These are phyloP conservation scores for Gymnoscopelus microlampas DNA, from an alignment of 2,797 vertebrate species.

Conservation along the genomic window DNA sequence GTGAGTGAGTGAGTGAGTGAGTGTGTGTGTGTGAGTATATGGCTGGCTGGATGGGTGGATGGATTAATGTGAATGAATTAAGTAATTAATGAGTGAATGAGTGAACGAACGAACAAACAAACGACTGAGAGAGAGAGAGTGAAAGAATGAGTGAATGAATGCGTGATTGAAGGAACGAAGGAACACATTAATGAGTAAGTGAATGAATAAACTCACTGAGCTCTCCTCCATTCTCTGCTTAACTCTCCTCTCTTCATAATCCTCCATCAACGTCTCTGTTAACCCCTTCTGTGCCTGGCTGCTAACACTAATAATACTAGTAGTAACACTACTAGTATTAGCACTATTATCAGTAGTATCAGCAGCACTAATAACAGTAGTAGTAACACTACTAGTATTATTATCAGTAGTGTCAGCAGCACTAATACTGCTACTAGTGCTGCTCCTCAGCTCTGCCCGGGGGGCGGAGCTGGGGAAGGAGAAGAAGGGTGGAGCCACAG, in stretches of 20 bases:
- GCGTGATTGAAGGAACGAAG: too few species aligned
- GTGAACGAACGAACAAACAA: too few species aligned
- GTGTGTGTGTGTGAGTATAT: too few species aligned
- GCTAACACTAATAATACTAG: not conserved
- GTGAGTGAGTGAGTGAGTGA: too few species aligned
- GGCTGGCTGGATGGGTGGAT: too few species aligned
- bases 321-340: not conserved
- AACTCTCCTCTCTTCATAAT: slow-evolving; percentile 71
- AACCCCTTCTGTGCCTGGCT: slow-evolving; percentile 59
- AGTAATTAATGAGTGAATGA: too few species aligned
- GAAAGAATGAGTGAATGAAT: too few species aligned
- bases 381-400: not conserved
- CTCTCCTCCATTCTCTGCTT: slow-evolving; percentile 74
- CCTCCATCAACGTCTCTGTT: slow-evolving; percentile 72
- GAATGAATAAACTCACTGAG: slow-evolving; percentile 64
- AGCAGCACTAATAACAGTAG: not conserved
- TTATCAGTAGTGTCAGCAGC: not conserved
- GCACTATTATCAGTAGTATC: not conserved
- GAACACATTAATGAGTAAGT: not conserved
- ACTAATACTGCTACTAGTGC: not conserved
- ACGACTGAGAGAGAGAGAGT: too few species aligned
- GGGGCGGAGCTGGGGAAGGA: not conserved
- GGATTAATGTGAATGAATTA: too few species aligned
- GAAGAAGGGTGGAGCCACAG: not conserved
- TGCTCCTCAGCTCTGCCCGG: not conserved